Conservation (phyloP, 2,113 vertebrate genomes). For the Saccopteryx leptura region DNA sequence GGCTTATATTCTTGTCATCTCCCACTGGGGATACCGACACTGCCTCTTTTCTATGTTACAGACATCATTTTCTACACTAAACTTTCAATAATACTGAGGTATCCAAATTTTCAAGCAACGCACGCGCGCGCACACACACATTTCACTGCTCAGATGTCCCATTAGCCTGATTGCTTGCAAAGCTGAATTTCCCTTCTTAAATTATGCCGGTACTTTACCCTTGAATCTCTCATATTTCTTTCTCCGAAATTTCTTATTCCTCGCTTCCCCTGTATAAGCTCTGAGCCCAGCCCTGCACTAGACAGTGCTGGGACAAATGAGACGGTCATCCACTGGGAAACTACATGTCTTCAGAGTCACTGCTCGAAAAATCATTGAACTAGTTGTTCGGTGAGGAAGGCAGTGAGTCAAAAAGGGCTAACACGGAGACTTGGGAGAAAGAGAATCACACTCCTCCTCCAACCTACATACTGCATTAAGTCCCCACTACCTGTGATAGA, state of each 20-base stretch:
- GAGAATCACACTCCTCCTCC: neutral
- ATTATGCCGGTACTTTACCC: neutral
- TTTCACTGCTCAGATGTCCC: neutral
- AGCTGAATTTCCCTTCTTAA: neutral
- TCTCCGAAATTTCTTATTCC: neutral
- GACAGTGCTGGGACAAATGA: neutral
- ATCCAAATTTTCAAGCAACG: neutral
- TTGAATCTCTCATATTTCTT: neutral
- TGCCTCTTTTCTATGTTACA: neutral
- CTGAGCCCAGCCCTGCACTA: neutral
- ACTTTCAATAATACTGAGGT: neutral
- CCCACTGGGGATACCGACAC: neutral
- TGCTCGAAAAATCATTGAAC: slow-evolving; percentile 56
- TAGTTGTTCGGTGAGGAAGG: neutral
- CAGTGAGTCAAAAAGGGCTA: neutral
- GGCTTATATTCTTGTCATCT: neutral
- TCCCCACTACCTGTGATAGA: neutral
- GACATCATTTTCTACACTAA: neutral
- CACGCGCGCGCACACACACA: neutral
- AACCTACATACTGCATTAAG: neutral
- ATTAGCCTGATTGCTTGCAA: neutral
- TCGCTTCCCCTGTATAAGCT: neutral
- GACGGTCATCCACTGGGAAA: neutral
- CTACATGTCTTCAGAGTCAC: slow-evolving; percentile 44
- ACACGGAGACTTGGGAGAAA: neutral